Percentiles rank a stretch among this genome's conserved stretches.
Conservation (phyloP, 2,888 invertebrate species). For the Caenorhabditis angaria region DNA sequence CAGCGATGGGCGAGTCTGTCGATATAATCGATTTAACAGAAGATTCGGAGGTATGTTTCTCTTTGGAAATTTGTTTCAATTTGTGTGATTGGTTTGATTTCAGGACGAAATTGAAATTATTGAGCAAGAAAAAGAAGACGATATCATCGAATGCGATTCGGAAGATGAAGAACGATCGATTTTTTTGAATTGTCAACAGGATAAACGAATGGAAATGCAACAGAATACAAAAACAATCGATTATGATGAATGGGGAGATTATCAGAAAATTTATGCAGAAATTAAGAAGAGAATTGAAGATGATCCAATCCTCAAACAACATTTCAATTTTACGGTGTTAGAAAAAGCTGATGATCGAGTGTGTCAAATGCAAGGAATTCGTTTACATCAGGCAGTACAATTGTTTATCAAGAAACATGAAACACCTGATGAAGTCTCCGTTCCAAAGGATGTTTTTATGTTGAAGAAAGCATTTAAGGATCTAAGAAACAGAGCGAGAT, state of each 20-base stretch:
- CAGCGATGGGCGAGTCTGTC: no score
- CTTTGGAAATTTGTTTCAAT: neutral
- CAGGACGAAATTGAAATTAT: no score
- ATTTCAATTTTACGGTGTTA: neutral
- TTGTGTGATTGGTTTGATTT: neutral
- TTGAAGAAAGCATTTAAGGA: neutral
- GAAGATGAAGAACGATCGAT: no score
- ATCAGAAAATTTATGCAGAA: neutral
- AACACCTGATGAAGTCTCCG: neutral
- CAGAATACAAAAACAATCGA: neutral
- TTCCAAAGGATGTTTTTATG: neutral
- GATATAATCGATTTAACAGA: no score
- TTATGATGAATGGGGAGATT: neutral
- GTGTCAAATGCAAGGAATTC: neutral
- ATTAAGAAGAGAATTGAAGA: neutral
- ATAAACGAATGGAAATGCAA: neutral
- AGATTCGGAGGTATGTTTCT: no score
- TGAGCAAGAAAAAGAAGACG: no score
- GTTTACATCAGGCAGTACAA: neutral
- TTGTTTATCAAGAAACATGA: neutral
- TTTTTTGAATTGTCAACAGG: no score
- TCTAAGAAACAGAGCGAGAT: neutral
- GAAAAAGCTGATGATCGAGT: neutral
- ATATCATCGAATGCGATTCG: no score
- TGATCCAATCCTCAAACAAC: neutral